Evolutionary conservation across 1,140 invertebrate species (phyloP).

Genomic region (Drosophila yakuba): DNA sequence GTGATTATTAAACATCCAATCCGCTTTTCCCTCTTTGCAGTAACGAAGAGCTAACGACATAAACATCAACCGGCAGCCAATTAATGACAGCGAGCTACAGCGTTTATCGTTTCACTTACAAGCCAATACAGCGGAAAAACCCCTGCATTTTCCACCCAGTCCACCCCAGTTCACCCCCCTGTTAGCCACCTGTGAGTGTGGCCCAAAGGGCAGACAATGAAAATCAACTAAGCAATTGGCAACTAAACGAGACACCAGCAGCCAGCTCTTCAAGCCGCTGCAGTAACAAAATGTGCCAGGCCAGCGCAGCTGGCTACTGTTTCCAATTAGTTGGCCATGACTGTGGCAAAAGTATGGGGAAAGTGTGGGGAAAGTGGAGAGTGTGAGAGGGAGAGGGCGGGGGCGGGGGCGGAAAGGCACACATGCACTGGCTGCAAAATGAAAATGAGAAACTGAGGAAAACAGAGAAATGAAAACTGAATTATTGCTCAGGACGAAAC

Average conservation of each 20-base stretch:
- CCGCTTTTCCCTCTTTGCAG: constrained; percentile 9
- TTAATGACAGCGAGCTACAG: constrained; percentile 71
- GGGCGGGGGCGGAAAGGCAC: constrained; percentile 10
- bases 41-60: constrained; percentile 40
- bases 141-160: constrained; percentile 12
- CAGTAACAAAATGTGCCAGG: constrained; percentile 4
- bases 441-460: constrained; percentile 57
- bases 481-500: constrained; percentile 63
- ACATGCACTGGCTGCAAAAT: constrained; percentile 48
- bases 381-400: neutral
- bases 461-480: constrained; percentile 70
- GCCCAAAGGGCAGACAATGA: constrained; percentile 69
- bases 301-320: constrained; percentile 43
- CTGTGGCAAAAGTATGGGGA: constrained; percentile 21
- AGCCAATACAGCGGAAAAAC: constrained; percentile 21
- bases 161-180: no score
- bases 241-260: constrained; percentile 50
- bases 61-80: constrained; percentile 67
- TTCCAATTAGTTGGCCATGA: constrained; percentile 70
- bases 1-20: constrained; percentile 35
- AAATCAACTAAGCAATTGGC: constrained; percentile 79
- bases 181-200: constrained; percentile 33
- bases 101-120: constrained; percentile 55
- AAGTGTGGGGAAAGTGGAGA: neutral
- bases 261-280: neutral